Evolutionary conservation across 2,113 vertebrate species (phyloP).

Genomic region (Dolichotis patagonum): DNA sequence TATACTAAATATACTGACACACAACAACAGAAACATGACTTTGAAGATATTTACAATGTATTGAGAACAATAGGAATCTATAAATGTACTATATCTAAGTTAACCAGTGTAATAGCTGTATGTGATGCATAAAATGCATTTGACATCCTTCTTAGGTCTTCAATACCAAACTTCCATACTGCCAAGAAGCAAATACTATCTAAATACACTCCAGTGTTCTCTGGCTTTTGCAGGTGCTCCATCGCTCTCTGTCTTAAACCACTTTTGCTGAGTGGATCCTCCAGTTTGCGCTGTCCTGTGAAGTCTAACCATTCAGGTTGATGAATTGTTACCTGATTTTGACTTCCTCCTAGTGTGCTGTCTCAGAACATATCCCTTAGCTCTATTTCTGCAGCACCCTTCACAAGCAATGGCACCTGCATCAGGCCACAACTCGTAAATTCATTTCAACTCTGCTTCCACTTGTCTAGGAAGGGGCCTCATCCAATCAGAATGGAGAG

Average conservation of each 20-base stretch:
- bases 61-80: not conserved
- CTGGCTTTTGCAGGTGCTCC: not conserved
- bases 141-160: not conserved
- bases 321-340: not conserved
- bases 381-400: not conserved
- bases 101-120: not conserved
- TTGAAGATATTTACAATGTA: not conserved
- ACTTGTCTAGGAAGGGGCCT: not conserved
- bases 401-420: not conserved
- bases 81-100: not conserved
- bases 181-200: not conserved
- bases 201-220: not conserved
- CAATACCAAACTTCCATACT: not conserved
- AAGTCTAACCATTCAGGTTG: not conserved
- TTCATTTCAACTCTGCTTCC: not conserved
- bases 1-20: not conserved
- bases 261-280: not conserved
- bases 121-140: not conserved
- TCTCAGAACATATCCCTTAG: not conserved
- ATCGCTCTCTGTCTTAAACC: not conserved
- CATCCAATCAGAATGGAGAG: not conserved
- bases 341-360: not conserved
- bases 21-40: not conserved
- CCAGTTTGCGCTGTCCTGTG: not conserved
- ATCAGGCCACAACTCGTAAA: not conserved